These are phyloP conservation scores for Yponomeuta cagnagella DNA, from an alignment of 2,888 invertebrate genomes.

Conservation along the genomic window DNA sequence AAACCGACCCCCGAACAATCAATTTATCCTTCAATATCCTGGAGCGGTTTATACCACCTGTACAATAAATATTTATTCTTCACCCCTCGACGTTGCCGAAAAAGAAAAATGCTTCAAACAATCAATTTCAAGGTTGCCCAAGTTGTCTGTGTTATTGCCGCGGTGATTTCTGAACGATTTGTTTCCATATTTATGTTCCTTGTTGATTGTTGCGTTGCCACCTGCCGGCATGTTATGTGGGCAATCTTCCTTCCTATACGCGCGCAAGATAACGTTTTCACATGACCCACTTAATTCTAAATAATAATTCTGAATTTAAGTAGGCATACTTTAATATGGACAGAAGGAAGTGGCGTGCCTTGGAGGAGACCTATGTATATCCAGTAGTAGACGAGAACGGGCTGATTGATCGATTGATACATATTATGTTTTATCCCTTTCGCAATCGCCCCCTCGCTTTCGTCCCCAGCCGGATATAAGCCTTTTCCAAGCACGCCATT, in stretches of 20 bases:
- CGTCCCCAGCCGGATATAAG: too few species aligned
- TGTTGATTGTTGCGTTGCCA: not conserved
- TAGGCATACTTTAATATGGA: too few species aligned
- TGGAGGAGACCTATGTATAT: too few species aligned
- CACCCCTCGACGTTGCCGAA: slow-evolving; percentile 55
- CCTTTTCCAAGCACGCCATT: too few species aligned
- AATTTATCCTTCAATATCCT: slow-evolving; percentile 75
- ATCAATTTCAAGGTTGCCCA: slow-evolving; percentile 4
- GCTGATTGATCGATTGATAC: too few species aligned
- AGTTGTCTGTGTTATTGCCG: not conserved
- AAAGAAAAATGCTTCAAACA: slow-evolving; percentile 28
- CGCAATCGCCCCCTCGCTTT: too few species aligned
- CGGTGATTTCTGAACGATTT: slow-evolving; percentile 1
- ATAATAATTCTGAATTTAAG: too few species aligned
- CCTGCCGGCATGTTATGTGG: not conserved
- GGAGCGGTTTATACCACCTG: slow-evolving; percentile 74
- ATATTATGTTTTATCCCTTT: too few species aligned
- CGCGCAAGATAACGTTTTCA: not conserved
- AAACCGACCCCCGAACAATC: slow-evolving; percentile 76
- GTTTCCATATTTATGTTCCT: not conserved
- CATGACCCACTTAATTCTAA: too few species aligned
- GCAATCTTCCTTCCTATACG: not conserved
- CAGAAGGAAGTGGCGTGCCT: too few species aligned
- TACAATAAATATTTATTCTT: slow-evolving; percentile 74
- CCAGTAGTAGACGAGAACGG: too few species aligned